phyloP scores from a whole-genome alignment of 2,888 invertebrate species.

The Papilio gigon region DNA sequence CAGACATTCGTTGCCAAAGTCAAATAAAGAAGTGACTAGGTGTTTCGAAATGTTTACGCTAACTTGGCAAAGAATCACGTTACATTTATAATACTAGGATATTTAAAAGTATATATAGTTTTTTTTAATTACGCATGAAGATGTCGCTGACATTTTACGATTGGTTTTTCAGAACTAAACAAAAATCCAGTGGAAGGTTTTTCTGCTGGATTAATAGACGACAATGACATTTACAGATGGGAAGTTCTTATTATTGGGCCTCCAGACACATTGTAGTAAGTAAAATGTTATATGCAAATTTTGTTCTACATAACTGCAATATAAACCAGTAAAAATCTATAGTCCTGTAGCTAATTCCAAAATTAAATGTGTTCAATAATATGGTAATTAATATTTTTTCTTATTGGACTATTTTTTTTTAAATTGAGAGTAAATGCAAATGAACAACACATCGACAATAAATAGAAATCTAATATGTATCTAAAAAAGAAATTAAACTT shows the following conservation, averaged over 20 bases:
- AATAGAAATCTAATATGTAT: too few relatives aligned
- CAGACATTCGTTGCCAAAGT: slow-evolving; percentile 63
- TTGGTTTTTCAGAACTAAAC: slow-evolving; percentile 92
- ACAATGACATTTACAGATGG: slow-evolving; percentile 99
- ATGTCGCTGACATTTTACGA: slow-evolving; percentile 5
- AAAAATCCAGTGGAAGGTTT: slow-evolving; percentile 99
- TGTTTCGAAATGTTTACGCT: slow-evolving; percentile 61
- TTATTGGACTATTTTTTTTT: too few relatives aligned
- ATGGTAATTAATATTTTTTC: too few relatives aligned
- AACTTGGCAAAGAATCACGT: slow-evolving; percentile 58
- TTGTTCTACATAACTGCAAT: too few relatives aligned
- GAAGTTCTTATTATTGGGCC: slow-evolving; percentile 99
- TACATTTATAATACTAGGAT: slow-evolving; percentile 51
- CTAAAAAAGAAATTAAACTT: too few relatives aligned
- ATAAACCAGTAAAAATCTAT: too few relatives aligned
- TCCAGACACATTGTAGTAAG: slow-evolving; percentile 99
- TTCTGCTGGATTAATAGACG: slow-evolving; percentile 99
- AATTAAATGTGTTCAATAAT: too few relatives aligned
- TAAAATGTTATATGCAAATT: slow-evolving; percentile 59
- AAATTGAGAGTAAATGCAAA: too few relatives aligned
- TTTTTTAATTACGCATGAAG: slow-evolving; percentile 18
- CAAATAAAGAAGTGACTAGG: slow-evolving; percentile 53
- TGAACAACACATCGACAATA: too few relatives aligned
- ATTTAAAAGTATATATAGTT: slow-evolving; percentile 44
- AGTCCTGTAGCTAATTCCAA: too few relatives aligned